Evolutionary conservation across 2,888 invertebrate genomes (phyloP), one percentile per base, ranked within the genome.

Genomic region (Galerucella calmariensis): DNA sequence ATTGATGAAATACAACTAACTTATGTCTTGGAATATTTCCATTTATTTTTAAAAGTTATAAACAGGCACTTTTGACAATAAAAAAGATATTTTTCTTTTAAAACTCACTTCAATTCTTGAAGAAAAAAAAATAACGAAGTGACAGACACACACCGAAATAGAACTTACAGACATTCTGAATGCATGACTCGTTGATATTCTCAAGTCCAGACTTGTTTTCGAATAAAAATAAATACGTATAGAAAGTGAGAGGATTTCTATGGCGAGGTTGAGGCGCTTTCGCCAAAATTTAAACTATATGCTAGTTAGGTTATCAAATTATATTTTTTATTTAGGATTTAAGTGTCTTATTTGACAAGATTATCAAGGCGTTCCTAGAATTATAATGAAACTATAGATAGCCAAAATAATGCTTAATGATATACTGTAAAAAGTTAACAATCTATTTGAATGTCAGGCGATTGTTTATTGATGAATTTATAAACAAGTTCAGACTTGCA

Each of bases 161-260:
- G 35, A 65, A 46, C 41, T n/a, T 44, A 44, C 41, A 44, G 63
- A 16, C 63, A 46, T 44, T 65, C 63, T 44, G 12, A 44, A 59
- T 61, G 20, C 41, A 69, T 46, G 68, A 68, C 48, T 14, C 35
- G 62, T 61, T 35, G 59, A 69, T 48, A 59, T 44, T 27, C 41
- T 69, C 48, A 48, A 69, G 59, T 48, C 58, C 59, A 58, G 58
- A 69, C 59, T 59, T 48, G 69, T 48, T 63, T 46, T 63, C 61
- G 46, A 24, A 62, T 51, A 70, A 14, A 53, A 70, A 56, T 62
- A 65, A 65, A 65, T 27, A 65, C 41, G 24, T 10, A 20, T 58
- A 20, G 53, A 56, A 56, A 56, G 53, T 56, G 53, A 56, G 10
- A 56, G 56, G 56, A 56, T 56, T 56, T 56, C 62, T n/a, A 35